These are phyloP conservation scores for Notechis scutatus DNA, from an alignment of 2,113 vertebrate genomes.

Conservation along the genomic window DNA sequence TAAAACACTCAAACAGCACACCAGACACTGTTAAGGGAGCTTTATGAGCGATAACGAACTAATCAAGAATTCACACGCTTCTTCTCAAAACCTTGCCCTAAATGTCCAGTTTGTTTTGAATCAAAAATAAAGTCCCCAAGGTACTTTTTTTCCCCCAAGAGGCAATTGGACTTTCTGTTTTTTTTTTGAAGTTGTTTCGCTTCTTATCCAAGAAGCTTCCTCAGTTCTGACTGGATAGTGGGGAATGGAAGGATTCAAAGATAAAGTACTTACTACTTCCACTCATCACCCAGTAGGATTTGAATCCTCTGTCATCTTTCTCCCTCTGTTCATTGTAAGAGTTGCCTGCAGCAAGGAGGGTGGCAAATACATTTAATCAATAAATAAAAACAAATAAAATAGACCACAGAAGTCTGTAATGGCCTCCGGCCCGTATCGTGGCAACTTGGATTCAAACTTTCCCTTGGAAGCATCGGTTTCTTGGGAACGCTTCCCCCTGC, in stretches of 20 bases:
- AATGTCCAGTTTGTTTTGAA: neutral
- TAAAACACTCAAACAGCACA: neutral
- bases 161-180: no score
- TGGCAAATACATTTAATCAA: neutral
- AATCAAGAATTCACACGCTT: neutral
- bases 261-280: neutral
- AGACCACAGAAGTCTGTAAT: neutral
- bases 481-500: neutral
- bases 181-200: no score
- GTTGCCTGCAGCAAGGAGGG: neutral
- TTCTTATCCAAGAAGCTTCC: no score
- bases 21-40: neutral
- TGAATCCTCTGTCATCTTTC: neutral
- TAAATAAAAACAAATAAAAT: neutral
- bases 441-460: neutral
- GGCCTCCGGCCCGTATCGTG: neutral
- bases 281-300: neutral
- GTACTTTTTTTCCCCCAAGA: no score
- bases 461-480: neutral
- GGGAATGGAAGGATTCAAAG: no score
- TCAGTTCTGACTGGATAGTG: no score
- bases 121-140: no score
- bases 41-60: neutral
- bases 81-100: neutral
- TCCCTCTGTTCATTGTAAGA: neutral